phyloP scores from a whole-genome alignment of 2,113 vertebrate genomes.

The Puffinus mauretanicus region DNA sequence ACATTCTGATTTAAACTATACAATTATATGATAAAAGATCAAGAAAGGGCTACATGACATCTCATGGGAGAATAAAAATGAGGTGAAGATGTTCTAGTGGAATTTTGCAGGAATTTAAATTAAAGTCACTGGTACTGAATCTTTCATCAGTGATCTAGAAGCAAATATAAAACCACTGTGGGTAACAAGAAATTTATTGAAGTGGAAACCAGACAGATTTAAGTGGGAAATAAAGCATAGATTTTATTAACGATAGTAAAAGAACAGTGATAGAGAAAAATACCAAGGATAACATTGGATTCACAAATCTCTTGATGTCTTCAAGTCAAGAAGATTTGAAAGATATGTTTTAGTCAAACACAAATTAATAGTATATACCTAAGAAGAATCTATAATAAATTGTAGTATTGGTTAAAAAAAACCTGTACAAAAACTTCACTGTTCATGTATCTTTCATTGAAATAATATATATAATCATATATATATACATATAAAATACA shows the following conservation, averaged over 20 bases:
- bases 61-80: not conserved
- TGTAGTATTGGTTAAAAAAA: not conserved
- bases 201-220: not conserved
- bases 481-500: not conserved
- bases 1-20: not conserved
- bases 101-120: not conserved
- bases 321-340: not conserved
- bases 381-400: not conserved
- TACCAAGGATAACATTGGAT: not conserved
- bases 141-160: not conserved
- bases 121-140: not conserved
- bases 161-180: not conserved
- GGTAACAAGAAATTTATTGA: not conserved
- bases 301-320: not conserved
- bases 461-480: not conserved
- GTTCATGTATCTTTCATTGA: not conserved
- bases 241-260: not conserved
- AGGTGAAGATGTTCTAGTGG: not conserved
- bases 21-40: not conserved
- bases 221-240: not conserved
- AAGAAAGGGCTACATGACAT: not conserved
- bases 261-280: not conserved
- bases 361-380: not conserved
- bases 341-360: not conserved
- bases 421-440: not conserved